These are phyloP conservation scores for Corythornis leucogaster DNA, from an alignment of 2,797 vertebrate species.

Conservation along the genomic window DNA sequence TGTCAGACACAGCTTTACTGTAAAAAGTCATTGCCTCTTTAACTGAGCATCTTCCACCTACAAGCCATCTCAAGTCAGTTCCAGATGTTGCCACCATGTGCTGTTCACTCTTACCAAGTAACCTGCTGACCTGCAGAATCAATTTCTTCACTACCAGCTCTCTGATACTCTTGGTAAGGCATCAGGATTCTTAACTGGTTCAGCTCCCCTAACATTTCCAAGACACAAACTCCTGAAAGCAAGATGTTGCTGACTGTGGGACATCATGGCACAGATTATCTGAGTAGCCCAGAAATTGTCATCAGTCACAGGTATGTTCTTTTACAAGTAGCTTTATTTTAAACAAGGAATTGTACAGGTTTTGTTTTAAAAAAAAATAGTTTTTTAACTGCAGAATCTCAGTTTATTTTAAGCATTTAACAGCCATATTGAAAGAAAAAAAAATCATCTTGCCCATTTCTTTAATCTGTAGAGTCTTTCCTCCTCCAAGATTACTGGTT, in stretches of 20 bases:
- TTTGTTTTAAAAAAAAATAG: background rate
- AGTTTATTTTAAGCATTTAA: background rate
- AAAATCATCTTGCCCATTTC: background rate
- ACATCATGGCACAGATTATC: rapidly evolving
- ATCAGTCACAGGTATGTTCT: background rate
- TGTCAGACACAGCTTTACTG: background rate
- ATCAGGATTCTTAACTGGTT: background rate
- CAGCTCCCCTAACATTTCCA: background rate
- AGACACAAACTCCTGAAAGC: background rate
- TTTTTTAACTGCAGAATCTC: background rate
- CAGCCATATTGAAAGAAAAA: background rate
- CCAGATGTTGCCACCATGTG: background rate
- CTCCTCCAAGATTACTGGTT: background rate
- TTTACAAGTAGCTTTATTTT: background rate
- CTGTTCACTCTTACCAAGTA: background rate
- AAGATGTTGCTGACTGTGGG: background rate
- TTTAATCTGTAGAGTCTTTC: background rate
- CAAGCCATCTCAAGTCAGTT: background rate
- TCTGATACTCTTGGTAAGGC: background rate
- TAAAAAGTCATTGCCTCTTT: background rate
- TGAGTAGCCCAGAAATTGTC: background rate
- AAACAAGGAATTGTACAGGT: background rate
- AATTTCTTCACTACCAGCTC: background rate
- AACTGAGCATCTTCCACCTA: background rate
- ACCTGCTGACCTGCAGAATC: background rate